Percentiles rank a stretch among this genome's conserved stretches.
phyloP scores from a whole-genome alignment of 2,797 vertebrate genomes.

The Spinibarbus caldwelli region DNA sequence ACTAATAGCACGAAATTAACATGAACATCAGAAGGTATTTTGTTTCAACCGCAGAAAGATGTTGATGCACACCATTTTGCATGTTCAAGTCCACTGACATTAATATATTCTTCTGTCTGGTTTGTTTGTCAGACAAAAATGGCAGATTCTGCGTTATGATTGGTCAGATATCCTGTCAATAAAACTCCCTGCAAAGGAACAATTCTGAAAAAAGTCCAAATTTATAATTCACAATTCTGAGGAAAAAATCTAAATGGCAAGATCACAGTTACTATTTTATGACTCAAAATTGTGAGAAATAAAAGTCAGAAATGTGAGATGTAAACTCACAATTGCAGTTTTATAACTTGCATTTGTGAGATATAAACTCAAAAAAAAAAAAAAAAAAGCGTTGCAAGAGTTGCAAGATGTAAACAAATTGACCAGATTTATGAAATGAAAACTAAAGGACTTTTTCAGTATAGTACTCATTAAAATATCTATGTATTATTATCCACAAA shows the following conservation, averaged over 20 bases:
- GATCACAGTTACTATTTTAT: too few species aligned
- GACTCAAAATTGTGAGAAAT: too few species aligned
- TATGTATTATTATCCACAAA: too few species aligned
- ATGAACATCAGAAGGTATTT: background rate
- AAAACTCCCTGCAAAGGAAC: background rate
- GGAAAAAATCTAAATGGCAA: too few species aligned
- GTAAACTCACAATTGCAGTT: background rate
- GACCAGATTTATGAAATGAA: background rate
- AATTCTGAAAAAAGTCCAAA: background rate
- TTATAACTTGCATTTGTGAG: background rate
- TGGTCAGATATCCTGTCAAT: background rate
- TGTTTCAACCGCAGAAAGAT: background rate
- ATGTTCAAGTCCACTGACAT: background rate
- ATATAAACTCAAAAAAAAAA: too few species aligned
- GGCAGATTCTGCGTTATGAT: background rate
- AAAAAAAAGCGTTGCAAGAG: too few species aligned
- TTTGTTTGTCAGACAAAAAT: background rate
- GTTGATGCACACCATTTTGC: background rate
- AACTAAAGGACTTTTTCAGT: background rate
- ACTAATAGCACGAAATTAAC: background rate
- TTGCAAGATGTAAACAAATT: background rate
- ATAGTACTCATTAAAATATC: background rate
- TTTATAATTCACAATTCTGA: background rate
- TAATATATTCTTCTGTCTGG: background rate
- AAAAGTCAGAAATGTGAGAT: background rate